Evolutionary conservation across 2,888 invertebrate species (phyloP), one percentile per base, ranked within the genome.

Genomic region (Calameuta filiformis): DNA sequence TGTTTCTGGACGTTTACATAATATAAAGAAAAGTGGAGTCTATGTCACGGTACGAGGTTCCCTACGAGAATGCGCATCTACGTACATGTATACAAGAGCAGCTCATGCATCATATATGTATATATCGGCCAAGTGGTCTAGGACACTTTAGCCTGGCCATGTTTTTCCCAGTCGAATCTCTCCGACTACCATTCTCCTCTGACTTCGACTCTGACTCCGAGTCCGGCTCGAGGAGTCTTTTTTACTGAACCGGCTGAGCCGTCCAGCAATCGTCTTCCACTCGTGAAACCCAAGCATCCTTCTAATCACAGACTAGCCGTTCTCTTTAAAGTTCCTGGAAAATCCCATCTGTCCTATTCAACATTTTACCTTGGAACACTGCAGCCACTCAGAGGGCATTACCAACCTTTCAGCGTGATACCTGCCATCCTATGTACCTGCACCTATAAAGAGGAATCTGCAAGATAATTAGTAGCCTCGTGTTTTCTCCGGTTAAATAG

Each of bases 81-180:
- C 23, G 2, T 23, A 56, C 23, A 9, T 56, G 9, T 56, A 56
- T 56, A 1, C 56, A 1, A 56, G 23, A 56, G 23, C 78, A 81
- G 83, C 81, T 84, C 86, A 83, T 83, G 82, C 83, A 84, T 23
- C 37, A 37, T 12, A 12, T 37, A 37, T 12, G 35, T 35, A 23
- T 82, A 81, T 85, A 83, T 80, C 82, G 80, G 78, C 75, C 77
- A 81, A 85, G 81, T 84, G 81, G 78, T 78, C 80, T 81, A 56
- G 56, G 23, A 56, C 81, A 82, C 82, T 86, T 73, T 76, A 81
- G 77, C 77, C 77, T 73, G 78, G 75, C 80, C 82, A 80, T 80
- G 81, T 81, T 83, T 75, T 81, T 81, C 78, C 79, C 80, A 68
- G 76, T 77, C 71, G 79, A 81, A 81, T 81, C 80, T 77, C 79